These are phyloP conservation scores for Cuniculus paca DNA, from an alignment of 2,797 vertebrate species.

Conservation along the genomic window DNA sequence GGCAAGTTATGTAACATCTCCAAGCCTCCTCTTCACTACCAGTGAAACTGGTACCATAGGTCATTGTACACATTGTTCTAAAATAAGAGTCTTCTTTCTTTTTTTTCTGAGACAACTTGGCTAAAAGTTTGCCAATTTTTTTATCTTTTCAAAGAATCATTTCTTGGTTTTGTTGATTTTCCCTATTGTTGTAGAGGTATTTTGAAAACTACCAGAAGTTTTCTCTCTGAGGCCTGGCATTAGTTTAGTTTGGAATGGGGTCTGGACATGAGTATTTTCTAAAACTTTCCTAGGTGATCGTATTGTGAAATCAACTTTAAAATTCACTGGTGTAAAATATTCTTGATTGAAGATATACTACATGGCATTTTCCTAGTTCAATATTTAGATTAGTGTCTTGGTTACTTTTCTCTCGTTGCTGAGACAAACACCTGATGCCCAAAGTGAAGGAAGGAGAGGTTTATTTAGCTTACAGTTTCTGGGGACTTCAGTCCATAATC, in stretches of 20 bases:
- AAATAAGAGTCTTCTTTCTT: neutral
- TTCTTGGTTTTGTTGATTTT: neutral
- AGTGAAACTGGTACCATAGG: neutral
- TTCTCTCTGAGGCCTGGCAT: neutral
- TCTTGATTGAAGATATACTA: conserved; percentile 22
- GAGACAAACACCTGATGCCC: no score
- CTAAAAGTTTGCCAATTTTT: neutral
- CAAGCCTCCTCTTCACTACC: neutral
- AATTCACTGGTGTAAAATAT: neutral
- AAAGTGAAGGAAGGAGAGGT: no score
- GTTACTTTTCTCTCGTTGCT: no score
- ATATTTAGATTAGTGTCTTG: no score
- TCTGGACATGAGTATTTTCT: neutral
- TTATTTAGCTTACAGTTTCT: no score
- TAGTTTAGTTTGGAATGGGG: neutral
- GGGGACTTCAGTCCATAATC: no score
- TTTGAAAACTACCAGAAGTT: neutral
- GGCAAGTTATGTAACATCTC: neutral
- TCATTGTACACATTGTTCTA: neutral
- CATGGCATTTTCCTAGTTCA: conserved; percentile 5
- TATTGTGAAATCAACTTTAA: conserved; percentile 40
- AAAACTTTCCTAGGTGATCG: conserved; percentile 32
- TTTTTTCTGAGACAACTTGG: neutral
- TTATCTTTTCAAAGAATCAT: neutral
- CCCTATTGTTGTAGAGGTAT: neutral